phyloP scores from a whole-genome alignment of 2,888 invertebrate genomes.

The Hypomecis punctinalis region DNA sequence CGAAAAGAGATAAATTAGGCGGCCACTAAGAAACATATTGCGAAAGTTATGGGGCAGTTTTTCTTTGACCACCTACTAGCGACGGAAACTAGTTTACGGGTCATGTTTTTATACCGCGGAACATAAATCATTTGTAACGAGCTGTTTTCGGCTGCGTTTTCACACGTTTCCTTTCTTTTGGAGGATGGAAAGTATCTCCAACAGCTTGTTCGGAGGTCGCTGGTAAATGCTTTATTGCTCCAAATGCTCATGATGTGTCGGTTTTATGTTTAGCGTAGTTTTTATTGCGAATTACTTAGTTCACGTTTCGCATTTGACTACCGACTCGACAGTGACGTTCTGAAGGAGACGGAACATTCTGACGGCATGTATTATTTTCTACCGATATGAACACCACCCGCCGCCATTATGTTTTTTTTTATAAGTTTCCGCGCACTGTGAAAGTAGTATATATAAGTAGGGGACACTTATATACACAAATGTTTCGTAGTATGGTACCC shows the following conservation, averaged over 20 bases:
- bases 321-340: too few relatives aligned
- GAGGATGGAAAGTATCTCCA: slow-evolving; percentile 49
- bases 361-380: too few relatives aligned
- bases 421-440: too few relatives aligned
- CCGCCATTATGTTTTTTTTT: too few relatives aligned
- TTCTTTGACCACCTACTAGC: slow-evolving; percentile 62
- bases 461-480: too few relatives aligned
- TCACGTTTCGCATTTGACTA: too few relatives aligned
- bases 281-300: too few relatives aligned
- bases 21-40: slow-evolving; percentile 45
- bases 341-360: too few relatives aligned
- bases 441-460: too few relatives aligned
- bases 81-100: slow-evolving; percentile 56
- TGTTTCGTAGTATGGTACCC: too few relatives aligned
- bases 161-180: slow-evolving; percentile 68
- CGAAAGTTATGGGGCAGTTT: slow-evolving; percentile 54
- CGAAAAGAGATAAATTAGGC: slow-evolving; percentile 42
- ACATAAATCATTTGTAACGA: slow-evolving; percentile 80
- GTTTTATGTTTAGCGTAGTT: background rate
- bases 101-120: slow-evolving; percentile 65
- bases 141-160: slow-evolving; percentile 66
- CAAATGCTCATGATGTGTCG: slow-evolving; percentile 15
- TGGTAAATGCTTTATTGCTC: slow-evolving; percentile 29
- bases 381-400: too few relatives aligned
- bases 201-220: slow-evolving; percentile 42